Conservation (phyloP, 1,140 invertebrate species). For the Aphidius ervi region DNA sequence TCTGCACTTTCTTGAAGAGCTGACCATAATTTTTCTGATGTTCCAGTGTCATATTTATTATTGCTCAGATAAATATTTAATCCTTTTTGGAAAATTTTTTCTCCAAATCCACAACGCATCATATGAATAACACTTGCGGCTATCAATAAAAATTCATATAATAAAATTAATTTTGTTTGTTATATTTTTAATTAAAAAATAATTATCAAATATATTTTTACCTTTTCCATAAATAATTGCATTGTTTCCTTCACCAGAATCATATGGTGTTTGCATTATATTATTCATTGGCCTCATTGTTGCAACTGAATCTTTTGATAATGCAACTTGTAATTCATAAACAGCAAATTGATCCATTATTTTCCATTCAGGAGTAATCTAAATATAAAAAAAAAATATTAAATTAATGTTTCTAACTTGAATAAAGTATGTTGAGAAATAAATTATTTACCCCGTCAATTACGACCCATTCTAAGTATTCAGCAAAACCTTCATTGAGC, state of each 20-base stretch:
- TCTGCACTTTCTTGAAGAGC: constrained; percentile 54
- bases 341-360: constrained; percentile 44
- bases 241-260: constrained; percentile 63
- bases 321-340: constrained; percentile 48
- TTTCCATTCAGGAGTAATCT: constrained; percentile 38
- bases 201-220: constrained; percentile 21
- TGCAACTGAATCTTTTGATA: constrained; percentile 31
- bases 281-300: constrained; percentile 38
- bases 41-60: constrained; percentile 54
- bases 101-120: constrained; percentile 67
- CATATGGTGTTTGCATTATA: constrained; percentile 27
- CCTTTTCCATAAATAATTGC: constrained; percentile 67
- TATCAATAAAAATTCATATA: constrained; percentile 24
- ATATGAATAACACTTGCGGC: constrained; percentile 69
- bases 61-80: constrained; percentile 53
- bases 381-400: neutral
- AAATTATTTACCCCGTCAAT: constrained; percentile 25
- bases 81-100: constrained; percentile 59
- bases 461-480: constrained; percentile 54
- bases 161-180: constrained; percentile 1
- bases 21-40: constrained; percentile 59
- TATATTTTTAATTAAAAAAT: neutral
- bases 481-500: constrained; percentile 69
- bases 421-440: neutral
- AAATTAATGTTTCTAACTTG: neutral